These are phyloP conservation scores for Gadopsis marmoratus DNA, from an alignment of 2,797 vertebrate species.

Conservation along the genomic window DNA sequence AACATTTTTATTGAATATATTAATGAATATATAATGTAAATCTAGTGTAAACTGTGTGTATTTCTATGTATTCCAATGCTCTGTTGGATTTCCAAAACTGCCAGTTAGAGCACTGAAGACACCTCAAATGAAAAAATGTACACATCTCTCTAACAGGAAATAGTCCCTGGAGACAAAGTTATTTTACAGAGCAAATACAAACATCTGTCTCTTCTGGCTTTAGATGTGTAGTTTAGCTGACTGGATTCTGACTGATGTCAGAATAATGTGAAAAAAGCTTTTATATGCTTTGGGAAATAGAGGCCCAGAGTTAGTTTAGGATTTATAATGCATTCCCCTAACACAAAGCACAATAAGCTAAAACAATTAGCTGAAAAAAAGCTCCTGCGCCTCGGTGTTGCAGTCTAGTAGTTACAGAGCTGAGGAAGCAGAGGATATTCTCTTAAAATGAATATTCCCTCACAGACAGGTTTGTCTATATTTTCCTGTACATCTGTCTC, in stretches of 20 bases:
- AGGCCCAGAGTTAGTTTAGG: background rate
- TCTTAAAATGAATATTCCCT: background rate
- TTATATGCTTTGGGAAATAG: background rate
- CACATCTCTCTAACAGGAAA: background rate
- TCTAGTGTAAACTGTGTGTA: no score
- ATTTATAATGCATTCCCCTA: background rate
- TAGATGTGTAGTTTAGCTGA: background rate
- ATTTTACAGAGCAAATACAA: constrained; percentile 6
- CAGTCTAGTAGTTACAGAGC: background rate
- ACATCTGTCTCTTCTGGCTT: constrained; percentile 16
- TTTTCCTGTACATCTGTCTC: background rate
- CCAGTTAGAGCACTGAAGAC: background rate
- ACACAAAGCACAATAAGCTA: background rate
- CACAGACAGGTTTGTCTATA: background rate
- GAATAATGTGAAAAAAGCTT: background rate
- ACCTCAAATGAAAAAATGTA: no score
- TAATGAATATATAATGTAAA: no score
- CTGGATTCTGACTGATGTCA: background rate
- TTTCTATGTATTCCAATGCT: background rate
- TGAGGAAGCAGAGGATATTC: background rate
- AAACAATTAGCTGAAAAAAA: background rate
- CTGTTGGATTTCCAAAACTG: background rate
- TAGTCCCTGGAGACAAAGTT: background rate
- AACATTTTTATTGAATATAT: background rate
- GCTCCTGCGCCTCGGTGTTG: background rate